phyloP scores from a whole-genome alignment of 2,888 invertebrate genomes.

The Encarsia formosa region DNA sequence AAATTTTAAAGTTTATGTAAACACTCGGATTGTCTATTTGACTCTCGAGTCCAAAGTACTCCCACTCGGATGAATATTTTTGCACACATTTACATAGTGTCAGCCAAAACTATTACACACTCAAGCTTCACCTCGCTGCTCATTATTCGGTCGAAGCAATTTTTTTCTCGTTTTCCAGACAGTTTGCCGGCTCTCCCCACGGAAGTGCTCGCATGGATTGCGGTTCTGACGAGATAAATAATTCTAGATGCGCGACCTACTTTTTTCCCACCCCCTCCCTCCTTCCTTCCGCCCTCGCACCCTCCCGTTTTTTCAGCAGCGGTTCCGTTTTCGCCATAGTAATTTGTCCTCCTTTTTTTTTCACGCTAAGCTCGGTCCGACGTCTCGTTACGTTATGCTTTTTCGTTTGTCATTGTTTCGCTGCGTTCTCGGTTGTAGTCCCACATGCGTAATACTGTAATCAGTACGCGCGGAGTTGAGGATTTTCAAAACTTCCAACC shows the following conservation, averaged over 20 bases:
- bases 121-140: constrained; percentile 22
- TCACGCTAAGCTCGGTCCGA: not conserved
- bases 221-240: constrained; percentile 43
- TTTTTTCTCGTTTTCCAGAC: constrained; percentile 48
- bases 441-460: constrained; percentile 23
- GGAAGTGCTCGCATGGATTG: constrained; percentile 41
- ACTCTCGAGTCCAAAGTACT: no score
- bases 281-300: not conserved
- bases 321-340: no score
- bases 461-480: constrained; percentile 1
- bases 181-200: constrained; percentile 37
- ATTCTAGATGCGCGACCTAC: constrained; percentile 27
- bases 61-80: no score
- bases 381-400: constrained; percentile 7
- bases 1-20: no score
- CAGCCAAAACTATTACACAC: no score
- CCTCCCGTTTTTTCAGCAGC: constrained; percentile 33
- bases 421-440: constrained; percentile 12
- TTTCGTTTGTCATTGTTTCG: constrained; percentile 21
- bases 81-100: no score
- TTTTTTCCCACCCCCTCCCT: not conserved
- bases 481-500: no score
- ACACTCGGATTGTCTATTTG: no score
- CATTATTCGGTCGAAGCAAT: constrained; percentile 40
- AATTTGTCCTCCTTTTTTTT: not conserved